Evolutionary conservation across 1,140 invertebrate species (phyloP).

Genomic region (Ostrea edulis): DNA sequence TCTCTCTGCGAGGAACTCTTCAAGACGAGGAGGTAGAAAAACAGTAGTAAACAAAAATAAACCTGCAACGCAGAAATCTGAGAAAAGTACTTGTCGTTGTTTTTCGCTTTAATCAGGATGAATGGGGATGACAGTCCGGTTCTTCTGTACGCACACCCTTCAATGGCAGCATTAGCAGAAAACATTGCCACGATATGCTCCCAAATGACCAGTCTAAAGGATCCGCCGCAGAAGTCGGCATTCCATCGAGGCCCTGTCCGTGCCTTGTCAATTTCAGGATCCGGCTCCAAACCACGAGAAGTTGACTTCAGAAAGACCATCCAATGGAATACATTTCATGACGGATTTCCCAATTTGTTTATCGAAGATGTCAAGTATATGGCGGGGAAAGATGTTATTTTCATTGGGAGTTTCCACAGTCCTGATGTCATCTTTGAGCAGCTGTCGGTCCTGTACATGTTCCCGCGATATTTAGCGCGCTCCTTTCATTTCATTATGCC

Average conservation of each 20-base stretch:
- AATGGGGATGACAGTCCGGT: conserved; percentile 61
- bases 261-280: conserved; percentile 54
- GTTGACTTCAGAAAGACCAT: conserved; percentile 72
- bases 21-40: not conserved
- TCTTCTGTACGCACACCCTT: conserved; percentile 71
- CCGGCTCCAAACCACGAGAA: conserved; percentile 44
- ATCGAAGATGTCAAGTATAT: conserved; percentile 78
- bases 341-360: conserved; percentile 79
- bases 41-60: not conserved
- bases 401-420: conserved; percentile 78
- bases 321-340: conserved; percentile 76
- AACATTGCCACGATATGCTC: not conserved
- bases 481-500: conserved; percentile 79
- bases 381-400: conserved; percentile 79
- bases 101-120: not conserved
- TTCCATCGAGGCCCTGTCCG: not conserved
- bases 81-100: not conserved
- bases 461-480: conserved; percentile 78
- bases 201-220: not conserved
- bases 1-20: too few relatives aligned
- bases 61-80: not conserved
- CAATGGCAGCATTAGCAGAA: conserved; percentile 67
- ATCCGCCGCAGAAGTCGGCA: not conserved
- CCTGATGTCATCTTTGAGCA: conserved; percentile 79
- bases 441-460: conserved; percentile 77